Conservation (phyloP, 2,113 vertebrate genomes). For the Toxostoma redivivum region DNA sequence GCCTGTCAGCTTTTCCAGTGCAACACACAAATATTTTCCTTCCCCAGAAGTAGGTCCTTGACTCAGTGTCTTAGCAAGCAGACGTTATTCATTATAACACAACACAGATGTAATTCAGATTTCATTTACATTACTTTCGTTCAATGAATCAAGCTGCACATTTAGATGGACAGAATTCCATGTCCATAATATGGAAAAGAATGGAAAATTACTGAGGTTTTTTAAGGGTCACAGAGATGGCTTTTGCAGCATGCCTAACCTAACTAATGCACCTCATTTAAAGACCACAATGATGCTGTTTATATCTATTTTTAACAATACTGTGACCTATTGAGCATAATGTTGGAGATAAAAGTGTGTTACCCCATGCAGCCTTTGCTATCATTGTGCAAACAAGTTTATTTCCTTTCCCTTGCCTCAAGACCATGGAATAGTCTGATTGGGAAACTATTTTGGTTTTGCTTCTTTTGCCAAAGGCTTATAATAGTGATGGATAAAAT, state of each 20-base stretch:
- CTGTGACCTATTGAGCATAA: not conserved
- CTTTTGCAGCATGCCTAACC: not conserved
- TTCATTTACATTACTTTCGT: slow-evolving; percentile 57
- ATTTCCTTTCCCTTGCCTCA: not conserved
- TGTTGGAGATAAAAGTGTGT: not conserved
- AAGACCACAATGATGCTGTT: not conserved
- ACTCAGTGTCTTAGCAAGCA: slow-evolving; percentile 71
- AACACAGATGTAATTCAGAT: slow-evolving; percentile 72
- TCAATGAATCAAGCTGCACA: slow-evolving; percentile 34
- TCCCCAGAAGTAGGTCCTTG: slow-evolving; percentile 55
- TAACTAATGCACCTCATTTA: not conserved
- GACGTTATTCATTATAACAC: slow-evolving; percentile 72
- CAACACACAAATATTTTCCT: slow-evolving; percentile 71
- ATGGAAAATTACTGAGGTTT: slow-evolving; percentile 13
- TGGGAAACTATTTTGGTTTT: not conserved
- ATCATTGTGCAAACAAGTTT: not conserved
- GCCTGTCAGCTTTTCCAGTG: slow-evolving; percentile 72
- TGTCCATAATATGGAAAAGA: not conserved
- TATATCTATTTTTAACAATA: not conserved
- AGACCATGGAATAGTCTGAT: not conserved
- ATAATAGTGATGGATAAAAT: not conserved
- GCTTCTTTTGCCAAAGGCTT: not conserved
- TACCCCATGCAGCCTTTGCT: not conserved
- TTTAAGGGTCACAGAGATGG: not conserved
- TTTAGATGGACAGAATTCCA: not conserved